phyloP scores from a whole-genome alignment of 2,797 vertebrate species.

The Mus minutoides region DNA sequence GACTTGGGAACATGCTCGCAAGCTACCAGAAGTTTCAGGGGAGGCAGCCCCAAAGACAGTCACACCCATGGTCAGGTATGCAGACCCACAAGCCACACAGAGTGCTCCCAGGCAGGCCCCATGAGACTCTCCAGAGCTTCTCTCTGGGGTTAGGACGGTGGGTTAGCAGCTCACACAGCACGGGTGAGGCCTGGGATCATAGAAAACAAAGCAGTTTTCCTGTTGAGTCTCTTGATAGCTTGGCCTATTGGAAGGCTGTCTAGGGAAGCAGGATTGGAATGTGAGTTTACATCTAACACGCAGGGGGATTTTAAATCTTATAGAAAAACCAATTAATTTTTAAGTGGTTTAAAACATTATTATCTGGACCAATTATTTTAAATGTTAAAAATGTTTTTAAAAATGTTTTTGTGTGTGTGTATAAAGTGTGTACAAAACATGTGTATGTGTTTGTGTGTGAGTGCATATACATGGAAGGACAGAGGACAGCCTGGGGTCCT shows the following conservation, averaged over 20 bases:
- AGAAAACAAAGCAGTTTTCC: background rate
- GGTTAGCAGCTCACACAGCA: background rate
- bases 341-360: background rate
- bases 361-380: background rate
- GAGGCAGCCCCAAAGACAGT: background rate
- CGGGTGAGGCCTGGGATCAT: background rate
- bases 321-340: background rate
- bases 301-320: background rate
- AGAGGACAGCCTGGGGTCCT: background rate
- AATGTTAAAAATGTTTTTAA: background rate
- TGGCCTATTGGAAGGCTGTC: background rate
- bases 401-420: background rate
- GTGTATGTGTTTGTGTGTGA: background rate
- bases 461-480: background rate
- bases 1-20: accelerated
- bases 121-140: background rate
- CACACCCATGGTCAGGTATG: background rate
- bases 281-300: background rate
- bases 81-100: background rate
- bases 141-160: background rate
- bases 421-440: background rate
- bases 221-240: background rate
- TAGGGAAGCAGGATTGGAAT: background rate
- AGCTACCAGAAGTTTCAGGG: background rate
- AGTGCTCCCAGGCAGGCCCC: background rate